A percentile compares a stretch with the other conserved stretches of the same genome.
phyloP scores from a whole-genome alignment of 2,113 vertebrate species.

The Daubentonia madagascariensis region DNA sequence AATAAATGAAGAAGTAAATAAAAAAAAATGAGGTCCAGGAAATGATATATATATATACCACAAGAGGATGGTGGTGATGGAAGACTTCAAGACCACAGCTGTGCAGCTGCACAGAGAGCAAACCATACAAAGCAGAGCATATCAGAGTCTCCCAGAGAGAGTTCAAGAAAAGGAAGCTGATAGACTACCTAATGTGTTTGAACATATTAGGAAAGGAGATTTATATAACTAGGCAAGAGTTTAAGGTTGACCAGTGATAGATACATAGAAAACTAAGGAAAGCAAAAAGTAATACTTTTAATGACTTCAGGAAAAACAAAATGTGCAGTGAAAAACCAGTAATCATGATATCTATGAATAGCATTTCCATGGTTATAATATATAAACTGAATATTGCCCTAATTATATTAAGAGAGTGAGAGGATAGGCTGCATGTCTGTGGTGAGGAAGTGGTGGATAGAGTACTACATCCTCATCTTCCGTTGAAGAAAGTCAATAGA shows the following conservation, averaged over 20 bases:
- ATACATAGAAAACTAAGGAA: constrained; percentile 11
- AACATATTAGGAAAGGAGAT: not conserved
- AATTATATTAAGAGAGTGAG: not conserved
- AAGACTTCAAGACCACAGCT: not conserved
- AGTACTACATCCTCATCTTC: not conserved
- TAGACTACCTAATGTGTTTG: not conserved
- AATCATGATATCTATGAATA: not conserved
- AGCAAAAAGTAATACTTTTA: not conserved
- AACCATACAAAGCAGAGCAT: not conserved
- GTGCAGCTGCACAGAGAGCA: not conserved
- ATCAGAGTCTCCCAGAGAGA: not conserved
- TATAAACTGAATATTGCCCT: not conserved
- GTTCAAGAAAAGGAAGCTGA: not conserved
- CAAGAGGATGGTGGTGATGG: not conserved
- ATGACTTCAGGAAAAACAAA: not conserved
- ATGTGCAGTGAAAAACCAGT: not conserved
- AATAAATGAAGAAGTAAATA: not conserved
- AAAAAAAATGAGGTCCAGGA: not conserved
- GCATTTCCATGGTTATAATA: not conserved
- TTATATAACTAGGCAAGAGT: not conserved
- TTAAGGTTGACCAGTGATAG: not conserved
- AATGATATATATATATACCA: not conserved
- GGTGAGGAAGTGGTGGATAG: not conserved
- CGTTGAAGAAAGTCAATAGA: not conserved
- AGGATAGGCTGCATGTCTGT: not conserved